phyloP scores from a whole-genome alignment of 2,888 invertebrate species.

The Megamerina dolium region DNA sequence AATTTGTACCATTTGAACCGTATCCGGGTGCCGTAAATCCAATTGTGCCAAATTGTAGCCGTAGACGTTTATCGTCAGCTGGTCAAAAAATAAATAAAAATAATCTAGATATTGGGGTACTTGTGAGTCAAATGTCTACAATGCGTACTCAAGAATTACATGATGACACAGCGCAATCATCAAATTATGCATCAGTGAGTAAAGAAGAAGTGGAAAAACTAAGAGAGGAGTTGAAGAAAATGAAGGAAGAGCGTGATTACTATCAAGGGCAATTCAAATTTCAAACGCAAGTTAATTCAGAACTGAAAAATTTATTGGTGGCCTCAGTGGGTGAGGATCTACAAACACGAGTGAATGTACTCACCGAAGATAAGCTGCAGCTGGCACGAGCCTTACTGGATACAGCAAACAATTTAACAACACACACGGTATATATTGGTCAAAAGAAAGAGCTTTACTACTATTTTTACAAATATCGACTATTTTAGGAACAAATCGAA shows the following conservation, averaged over 20 bases:
- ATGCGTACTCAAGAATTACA: constrained; percentile 59
- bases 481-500: constrained; percentile 80
- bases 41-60: constrained; percentile 54
- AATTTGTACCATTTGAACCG: constrained; percentile 83
- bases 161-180: constrained; percentile 30
- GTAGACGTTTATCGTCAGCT: constrained; percentile 20
- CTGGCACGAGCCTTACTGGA: constrained; percentile 77
- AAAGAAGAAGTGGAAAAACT: constrained; percentile 23
- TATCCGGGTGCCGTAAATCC: constrained; percentile 80
- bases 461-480: too few relatives aligned
- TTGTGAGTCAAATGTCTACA: constrained; percentile 66
- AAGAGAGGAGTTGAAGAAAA: constrained; percentile 40
- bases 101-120: constrained; percentile 60
- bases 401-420: constrained; percentile 77
- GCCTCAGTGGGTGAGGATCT: constrained; percentile 94
- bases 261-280: constrained; percentile 77
- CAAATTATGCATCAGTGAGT: too few relatives aligned
- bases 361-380: constrained; percentile 88
- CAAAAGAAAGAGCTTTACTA: too few relatives aligned
- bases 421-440: constrained; percentile 59
- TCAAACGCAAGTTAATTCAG: constrained; percentile 84
- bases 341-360: constrained; percentile 78
- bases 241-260: constrained; percentile 64
- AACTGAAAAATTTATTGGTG: constrained; percentile 85
- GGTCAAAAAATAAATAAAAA: constrained; percentile 47